Conservation (phyloP, 2,113 vertebrate genomes). For the Isurus oxyrinchus region DNA sequence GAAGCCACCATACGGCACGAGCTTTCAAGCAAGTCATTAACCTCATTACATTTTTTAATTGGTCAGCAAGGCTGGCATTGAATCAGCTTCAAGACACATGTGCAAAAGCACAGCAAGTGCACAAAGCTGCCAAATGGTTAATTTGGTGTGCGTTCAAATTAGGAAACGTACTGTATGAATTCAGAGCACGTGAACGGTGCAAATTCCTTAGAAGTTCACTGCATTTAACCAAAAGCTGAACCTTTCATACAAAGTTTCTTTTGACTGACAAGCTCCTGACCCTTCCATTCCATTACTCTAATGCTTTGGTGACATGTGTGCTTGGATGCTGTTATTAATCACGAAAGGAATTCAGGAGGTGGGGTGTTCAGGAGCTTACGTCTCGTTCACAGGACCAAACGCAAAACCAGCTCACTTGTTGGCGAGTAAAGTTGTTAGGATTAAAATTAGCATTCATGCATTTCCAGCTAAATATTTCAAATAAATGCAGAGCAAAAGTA, state of each 20-base stretch:
- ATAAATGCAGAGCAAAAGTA: neutral
- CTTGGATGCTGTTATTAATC: neutral
- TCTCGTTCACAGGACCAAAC: neutral
- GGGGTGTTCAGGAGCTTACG: neutral
- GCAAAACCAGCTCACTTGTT: neutral
- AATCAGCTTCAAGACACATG: neutral
- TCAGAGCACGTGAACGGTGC: neutral
- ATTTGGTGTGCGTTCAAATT: neutral
- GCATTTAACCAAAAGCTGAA: slow-evolving; percentile 5
- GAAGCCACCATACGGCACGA: too few relatives aligned
- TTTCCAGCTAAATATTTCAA: neutral
- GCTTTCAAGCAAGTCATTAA: slow-evolving; percentile 16
- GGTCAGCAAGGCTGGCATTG: neutral
- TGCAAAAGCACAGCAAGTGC: neutral
- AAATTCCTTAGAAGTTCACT: neutral
- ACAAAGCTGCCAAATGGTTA: neutral
- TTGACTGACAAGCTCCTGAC: slow-evolving; percentile 17
- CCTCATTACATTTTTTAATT: slow-evolving; percentile 9
- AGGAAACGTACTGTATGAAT: neutral
- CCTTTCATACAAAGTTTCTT: neutral
- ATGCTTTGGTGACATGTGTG: slow-evolving; percentile 4
- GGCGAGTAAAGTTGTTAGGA: neutral
- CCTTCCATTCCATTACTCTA: slow-evolving; percentile 25
- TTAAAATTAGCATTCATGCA: neutral
- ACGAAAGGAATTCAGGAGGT: slow-evolving; percentile 22